These are phyloP conservation scores for Netelia melanura DNA, from an alignment of 2,888 invertebrate genomes.

Conservation along the genomic window DNA sequence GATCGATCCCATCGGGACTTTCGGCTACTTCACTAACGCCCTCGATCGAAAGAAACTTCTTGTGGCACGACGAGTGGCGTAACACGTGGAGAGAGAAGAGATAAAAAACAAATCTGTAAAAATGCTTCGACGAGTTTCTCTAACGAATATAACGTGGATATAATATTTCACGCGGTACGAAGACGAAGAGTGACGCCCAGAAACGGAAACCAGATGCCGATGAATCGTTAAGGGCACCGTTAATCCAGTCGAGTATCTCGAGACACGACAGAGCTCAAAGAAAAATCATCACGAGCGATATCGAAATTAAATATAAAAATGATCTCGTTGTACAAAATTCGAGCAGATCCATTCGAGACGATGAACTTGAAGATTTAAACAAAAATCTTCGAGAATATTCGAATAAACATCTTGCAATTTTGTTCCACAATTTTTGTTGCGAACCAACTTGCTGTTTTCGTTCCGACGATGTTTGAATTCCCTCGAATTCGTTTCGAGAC, in stretches of 20 bases:
- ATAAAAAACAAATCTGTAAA: constrained; percentile 19
- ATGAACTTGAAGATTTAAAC: too few species aligned
- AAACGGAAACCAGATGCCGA: constrained; percentile 64
- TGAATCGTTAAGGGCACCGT: constrained; percentile 23
- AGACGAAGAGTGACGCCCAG: constrained; percentile 52
- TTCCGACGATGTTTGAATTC: too few species aligned
- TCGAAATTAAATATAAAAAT: constrained; percentile 2
- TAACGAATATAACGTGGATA: background rate
- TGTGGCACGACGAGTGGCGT: constrained; percentile 18
- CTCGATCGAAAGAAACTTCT: background rate
- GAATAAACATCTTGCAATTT: too few species aligned
- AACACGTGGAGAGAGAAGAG: constrained; percentile 13
- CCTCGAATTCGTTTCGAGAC: background rate
- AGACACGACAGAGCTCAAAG: background rate
- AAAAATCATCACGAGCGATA: constrained; percentile 8
- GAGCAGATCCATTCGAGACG: background rate
- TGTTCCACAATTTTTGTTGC: too few species aligned
- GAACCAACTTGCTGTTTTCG: too few species aligned
- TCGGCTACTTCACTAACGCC: background rate
- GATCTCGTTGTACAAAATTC: background rate
- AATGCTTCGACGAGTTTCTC: background rate
- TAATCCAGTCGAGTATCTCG: constrained; percentile 19
- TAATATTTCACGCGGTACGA: background rate
- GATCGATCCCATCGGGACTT: background rate
- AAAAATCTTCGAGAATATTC: too few species aligned